Conservation (phyloP, 2,113 vertebrate genomes). For the Lynx canadensis region DNA sequence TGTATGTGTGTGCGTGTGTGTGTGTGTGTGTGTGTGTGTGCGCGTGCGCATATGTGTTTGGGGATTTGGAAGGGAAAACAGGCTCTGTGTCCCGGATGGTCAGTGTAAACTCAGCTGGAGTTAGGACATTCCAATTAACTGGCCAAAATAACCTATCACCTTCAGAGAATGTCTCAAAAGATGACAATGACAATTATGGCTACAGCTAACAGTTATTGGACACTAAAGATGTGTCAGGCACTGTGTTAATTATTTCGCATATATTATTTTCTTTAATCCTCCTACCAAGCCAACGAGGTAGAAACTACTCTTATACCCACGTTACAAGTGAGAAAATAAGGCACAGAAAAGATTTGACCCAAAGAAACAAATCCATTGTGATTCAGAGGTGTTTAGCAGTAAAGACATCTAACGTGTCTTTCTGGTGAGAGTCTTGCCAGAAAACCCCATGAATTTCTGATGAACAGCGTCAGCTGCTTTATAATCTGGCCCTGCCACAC, state of each 20-base stretch:
- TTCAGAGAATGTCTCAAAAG: background rate
- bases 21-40: background rate
- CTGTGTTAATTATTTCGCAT: background rate
- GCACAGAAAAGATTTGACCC: background rate
- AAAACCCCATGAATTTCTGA: background rate
- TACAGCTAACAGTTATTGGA: background rate
- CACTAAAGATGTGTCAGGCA: background rate
- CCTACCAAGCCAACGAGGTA: background rate
- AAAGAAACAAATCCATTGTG: background rate
- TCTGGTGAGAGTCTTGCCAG: background rate
- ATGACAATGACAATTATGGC: background rate
- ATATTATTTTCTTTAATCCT: constrained; percentile 15
- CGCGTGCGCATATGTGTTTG: background rate
- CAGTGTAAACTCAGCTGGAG: background rate
- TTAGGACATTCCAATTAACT: background rate
- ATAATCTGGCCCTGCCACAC: background rate
- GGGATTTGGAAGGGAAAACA: background rate
- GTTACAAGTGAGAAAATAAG: constrained; percentile 30
- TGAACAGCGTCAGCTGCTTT: background rate
- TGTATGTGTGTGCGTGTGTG: background rate
- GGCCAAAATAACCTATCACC: background rate
- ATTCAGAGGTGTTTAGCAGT: background rate
- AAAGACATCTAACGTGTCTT: background rate
- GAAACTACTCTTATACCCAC: background rate
- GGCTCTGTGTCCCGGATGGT: background rate